Base-by-base conservation (phyloP, 2,113 vertebrate species). In the Lycaon pictus region DNA sequence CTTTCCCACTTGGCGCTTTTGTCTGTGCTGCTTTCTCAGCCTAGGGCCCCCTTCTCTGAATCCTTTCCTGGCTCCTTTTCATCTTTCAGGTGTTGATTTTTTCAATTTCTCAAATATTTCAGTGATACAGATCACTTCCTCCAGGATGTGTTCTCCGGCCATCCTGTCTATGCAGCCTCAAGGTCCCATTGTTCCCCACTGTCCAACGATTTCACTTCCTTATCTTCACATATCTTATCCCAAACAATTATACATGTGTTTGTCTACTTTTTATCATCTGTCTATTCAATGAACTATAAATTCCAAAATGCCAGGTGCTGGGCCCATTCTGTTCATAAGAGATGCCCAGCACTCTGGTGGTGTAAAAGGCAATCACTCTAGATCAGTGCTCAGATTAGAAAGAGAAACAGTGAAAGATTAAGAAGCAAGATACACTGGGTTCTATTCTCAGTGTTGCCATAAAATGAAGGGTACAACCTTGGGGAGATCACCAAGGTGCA, bases 391-490 rank as follows among this genome's bases (percentile, higher is more conserved):
- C 72, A 79, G 55, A 71, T 6, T 23, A 25, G 43, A 87, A 43
- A 55, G 20, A n/a, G n/a, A 55, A 77, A 55, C 22, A 1, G 25
- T 15, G n/a, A 43, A 62, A 23, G 55, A 29, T 1, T 6, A 15
- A 48, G 56, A 80, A 29, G 43, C 7, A 53, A 56, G 35, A 5
- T 53, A 32, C 29, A 74, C 51, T 29, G 32, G 72, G 37, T 65
- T 60, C 74, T 51, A 5, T 32, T 25, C 56, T 69, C 80, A 72
- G 29, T 3, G 10, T 51, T 58, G 58, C 51, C 58, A 55, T 5
- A 7, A 48, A 77, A 82, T 0, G 3, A 27, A 25, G 4, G 1
- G 9, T 29, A 15, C 7, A 9, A 48, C 32, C 62, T 0, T 16
- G 51, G 23, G 20, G 25, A 16, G 19, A 27, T 11, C 25, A 32